Conservation (phyloP, 1,140 invertebrate genomes). For the Panagrolaimus sp. region DNA sequence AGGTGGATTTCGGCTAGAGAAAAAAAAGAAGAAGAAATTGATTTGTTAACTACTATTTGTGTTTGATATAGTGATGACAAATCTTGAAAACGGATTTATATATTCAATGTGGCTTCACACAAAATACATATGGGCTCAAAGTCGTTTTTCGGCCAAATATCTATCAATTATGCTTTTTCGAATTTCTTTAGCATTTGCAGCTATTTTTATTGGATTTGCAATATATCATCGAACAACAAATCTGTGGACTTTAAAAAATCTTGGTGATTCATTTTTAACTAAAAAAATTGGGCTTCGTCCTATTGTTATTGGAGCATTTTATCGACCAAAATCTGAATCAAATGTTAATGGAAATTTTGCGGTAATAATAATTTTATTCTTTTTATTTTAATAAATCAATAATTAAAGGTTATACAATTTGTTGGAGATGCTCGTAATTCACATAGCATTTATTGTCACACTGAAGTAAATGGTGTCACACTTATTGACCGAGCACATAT, state of each 20-base stretch:
- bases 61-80: no score
- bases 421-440: slow-evolving; percentile 37
- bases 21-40: no score
- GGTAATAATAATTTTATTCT: slow-evolving; percentile 32
- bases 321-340: slow-evolving; percentile 43
- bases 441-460: slow-evolving; percentile 44
- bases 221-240: slow-evolving; percentile 57
- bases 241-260: slow-evolving; percentile 55
- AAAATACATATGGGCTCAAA: slow-evolving; percentile 8
- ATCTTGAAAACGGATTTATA: background rate
- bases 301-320: slow-evolving; percentile 53
- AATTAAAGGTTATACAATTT: slow-evolving; percentile 48
- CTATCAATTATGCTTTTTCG: background rate
- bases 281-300: slow-evolving; percentile 48
- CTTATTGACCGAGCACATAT: slow-evolving; percentile 34
- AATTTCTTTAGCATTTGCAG: background rate
- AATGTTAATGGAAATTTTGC: slow-evolving; percentile 51
- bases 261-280: slow-evolving; percentile 47
- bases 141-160: background rate
- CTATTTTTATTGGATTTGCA: slow-evolving; percentile 37
- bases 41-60: no score
- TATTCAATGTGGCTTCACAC: slow-evolving; percentile 10
- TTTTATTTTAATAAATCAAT: background rate
- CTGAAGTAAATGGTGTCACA: slow-evolving; percentile 30
- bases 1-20: no score